Percentiles rank a stretch among this genome's conserved stretches.
These are phyloP conservation scores for Atrina japonica DNA, from an alignment of 2,888 invertebrate species.

Conservation along the genomic window DNA sequence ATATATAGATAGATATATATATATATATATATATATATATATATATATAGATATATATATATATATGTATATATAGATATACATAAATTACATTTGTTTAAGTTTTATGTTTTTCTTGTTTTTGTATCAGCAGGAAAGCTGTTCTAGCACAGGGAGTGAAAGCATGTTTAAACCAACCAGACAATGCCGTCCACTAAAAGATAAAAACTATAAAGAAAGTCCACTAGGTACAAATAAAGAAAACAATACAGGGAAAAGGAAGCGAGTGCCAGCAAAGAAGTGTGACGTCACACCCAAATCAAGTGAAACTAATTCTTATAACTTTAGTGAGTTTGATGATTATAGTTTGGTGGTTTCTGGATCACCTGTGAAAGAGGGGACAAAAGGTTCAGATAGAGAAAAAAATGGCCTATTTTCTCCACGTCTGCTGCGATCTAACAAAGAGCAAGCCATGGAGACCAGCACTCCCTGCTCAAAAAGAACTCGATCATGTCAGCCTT, in stretches of 20 bases:
- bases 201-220: slow-evolving; percentile 25
- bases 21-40: too few relatives aligned
- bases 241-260: slow-evolving; percentile 29
- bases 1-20: too few relatives aligned
- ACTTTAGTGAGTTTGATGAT: slow-evolving; percentile 75
- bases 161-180: slow-evolving; percentile 27
- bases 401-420: slow-evolving; percentile 17
- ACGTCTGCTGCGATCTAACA: slow-evolving; percentile 8
- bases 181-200: slow-evolving; percentile 24
- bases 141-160: slow-evolving; percentile 39
- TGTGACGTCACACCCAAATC: slow-evolving; percentile 7
- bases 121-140: slow-evolving; percentile 33
- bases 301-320: slow-evolving; percentile 20
- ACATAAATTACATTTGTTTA: too few relatives aligned
- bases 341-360: slow-evolving; percentile 69
- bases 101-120: too few relatives aligned
- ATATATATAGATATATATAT: too few relatives aligned
- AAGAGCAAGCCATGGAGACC: slow-evolving; percentile 52
- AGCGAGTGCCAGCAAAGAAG: slow-evolving; percentile 16
- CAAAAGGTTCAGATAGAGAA: slow-evolving; percentile 15
- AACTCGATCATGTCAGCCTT: slow-evolving; percentile 19
- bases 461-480: slow-evolving; percentile 64
- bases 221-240: neutral
- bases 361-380: slow-evolving; percentile 33
- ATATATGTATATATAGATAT: too few relatives aligned